Percentiles rank a stretch among this genome's conserved stretches.
Conservation (phyloP, 2,888 invertebrate species). For the Cremastinae sp. region DNA sequence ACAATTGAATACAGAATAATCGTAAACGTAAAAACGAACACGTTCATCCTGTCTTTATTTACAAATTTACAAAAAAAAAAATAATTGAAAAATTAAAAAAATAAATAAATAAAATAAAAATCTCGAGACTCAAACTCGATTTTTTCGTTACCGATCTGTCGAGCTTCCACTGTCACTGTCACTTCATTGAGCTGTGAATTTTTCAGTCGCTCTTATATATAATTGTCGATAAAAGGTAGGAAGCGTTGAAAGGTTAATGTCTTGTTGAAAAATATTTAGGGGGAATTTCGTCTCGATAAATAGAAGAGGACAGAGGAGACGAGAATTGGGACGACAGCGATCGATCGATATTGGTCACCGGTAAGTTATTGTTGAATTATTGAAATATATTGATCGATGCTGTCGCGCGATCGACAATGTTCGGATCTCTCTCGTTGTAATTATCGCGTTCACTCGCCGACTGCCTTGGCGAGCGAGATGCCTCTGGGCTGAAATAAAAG, state of each 20-base stretch:
- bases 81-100: too few species aligned
- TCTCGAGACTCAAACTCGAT: background rate
- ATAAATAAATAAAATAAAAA: background rate
- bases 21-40: background rate
- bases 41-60: slow-evolving; percentile 22
- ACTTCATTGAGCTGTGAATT: too few species aligned
- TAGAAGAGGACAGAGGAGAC: too few species aligned
- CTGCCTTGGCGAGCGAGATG: background rate
- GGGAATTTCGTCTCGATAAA: too few species aligned
- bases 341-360: background rate
- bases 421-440: background rate
- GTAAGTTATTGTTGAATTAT: too few species aligned
- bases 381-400: background rate
- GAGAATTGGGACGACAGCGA: background rate
- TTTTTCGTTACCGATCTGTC: background rate
- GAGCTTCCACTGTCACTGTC: background rate
- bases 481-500: slow-evolving; percentile 14
- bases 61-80: too few species aligned
- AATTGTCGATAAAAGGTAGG: too few species aligned
- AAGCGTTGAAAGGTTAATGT: too few species aligned
- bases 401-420: background rate
- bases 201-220: too few species aligned
- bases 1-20: slow-evolving; percentile 1
- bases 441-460: background rate
- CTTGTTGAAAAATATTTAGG: too few species aligned